A percentile compares a stretch with the other conserved stretches of the same genome.
These are phyloP conservation scores for Stichopus horrens DNA, from an alignment of 53 echinoderm and acorn worm genomes.

Conservation along the genomic window DNA sequence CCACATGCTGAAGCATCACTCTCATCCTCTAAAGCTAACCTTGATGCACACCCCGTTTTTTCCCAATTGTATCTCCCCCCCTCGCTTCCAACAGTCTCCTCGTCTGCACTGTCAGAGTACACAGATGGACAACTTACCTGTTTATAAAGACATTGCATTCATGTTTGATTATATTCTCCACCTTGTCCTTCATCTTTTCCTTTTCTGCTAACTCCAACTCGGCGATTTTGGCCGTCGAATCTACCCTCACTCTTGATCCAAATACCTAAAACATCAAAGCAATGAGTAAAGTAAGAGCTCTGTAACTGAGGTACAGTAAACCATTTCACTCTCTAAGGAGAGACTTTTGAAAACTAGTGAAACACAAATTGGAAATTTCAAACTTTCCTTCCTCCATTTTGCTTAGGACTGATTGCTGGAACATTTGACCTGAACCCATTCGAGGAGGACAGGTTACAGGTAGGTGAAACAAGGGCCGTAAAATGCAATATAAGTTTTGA, in stretches of 20 bases:
- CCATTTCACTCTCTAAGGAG: no score
- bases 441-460: no score
- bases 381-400: no score
- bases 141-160: slow-evolving; percentile 96
- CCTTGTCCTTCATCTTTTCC: slow-evolving; percentile 96
- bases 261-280: slow-evolving; percentile 60
- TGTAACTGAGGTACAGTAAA: no score
- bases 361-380: no score
- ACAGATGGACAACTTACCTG: slow-evolving; percentile 59
- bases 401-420: no score
- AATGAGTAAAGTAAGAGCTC: no score
- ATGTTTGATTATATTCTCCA: slow-evolving; percentile 91
- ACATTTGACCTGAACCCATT: no score
- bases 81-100: background rate
- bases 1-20: no score
- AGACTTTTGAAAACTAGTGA: no score
- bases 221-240: slow-evolving; percentile 87
- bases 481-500: no score
- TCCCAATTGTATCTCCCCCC: background rate
- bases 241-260: slow-evolving; percentile 87
- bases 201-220: slow-evolving; percentile 95
- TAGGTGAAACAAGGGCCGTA: no score
- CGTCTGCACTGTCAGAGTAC: background rate
- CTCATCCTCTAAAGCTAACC: background rate
- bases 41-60: background rate